Conservation (phyloP, 2,888 invertebrate genomes). For the Lypha dubia region DNA sequence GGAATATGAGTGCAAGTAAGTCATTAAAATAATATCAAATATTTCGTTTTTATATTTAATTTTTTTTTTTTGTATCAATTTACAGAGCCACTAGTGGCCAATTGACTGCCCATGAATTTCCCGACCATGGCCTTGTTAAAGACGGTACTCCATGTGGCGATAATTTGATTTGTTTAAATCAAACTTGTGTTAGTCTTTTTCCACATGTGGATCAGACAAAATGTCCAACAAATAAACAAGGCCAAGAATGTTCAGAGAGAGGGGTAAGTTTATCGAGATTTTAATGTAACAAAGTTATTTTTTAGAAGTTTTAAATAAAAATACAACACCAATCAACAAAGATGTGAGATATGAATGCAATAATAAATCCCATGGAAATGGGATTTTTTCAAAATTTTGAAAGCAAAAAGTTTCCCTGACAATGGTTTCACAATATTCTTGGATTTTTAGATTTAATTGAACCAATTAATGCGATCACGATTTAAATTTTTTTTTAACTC, state of each 20-base stretch:
- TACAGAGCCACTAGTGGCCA: slow-evolving; percentile 90
- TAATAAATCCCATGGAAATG: too few species aligned
- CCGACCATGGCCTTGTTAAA: slow-evolving; percentile 93
- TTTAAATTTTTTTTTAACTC: too few species aligned
- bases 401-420: too few species aligned
- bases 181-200: slow-evolving; percentile 94
- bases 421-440: too few species aligned
- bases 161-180: slow-evolving; percentile 96
- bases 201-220: slow-evolving; percentile 92
- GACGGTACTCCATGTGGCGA: slow-evolving; percentile 98
- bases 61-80: too few species aligned
- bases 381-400: too few species aligned
- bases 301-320: neutral
- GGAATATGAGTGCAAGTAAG: slow-evolving; percentile 98
- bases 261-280: slow-evolving; percentile 89
- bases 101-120: slow-evolving; percentile 85
- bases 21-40: slow-evolving; percentile 75
- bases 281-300: neutral
- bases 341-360: too few species aligned
- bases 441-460: too few species aligned
- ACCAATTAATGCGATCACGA: too few species aligned
- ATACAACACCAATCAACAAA: too few species aligned
- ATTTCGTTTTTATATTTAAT: neutral
- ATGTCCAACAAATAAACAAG: slow-evolving; percentile 95
- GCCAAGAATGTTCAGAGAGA: slow-evolving; percentile 95